Percentiles rank a stretch among this genome's conserved stretches.
Conservation (phyloP, 2,888 invertebrate species). For the Carterocephalus palaemon region DNA sequence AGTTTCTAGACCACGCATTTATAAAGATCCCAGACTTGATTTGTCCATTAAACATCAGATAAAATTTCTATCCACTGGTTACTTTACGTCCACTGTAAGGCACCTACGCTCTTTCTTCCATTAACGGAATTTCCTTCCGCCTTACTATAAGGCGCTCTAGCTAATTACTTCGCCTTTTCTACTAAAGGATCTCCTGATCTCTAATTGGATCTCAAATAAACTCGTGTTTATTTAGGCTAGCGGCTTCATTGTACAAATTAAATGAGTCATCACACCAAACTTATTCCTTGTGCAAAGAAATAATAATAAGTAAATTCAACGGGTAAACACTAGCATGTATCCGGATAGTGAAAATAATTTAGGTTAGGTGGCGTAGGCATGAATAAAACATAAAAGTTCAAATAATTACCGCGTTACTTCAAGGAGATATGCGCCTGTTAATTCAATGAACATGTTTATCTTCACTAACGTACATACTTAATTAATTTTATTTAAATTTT, state of each 20-base stretch:
- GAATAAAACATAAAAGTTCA: too few species aligned
- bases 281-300: not conserved
- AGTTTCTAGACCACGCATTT: too few species aligned
- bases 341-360: too few species aligned
- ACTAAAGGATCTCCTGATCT: slow-evolving; percentile 2
- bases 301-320: too few species aligned
- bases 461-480: too few species aligned
- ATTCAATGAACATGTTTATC: too few species aligned
- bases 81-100: not conserved
- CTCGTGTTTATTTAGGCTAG: not conserved
- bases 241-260: slow-evolving; percentile 6
- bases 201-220: slow-evolving; percentile 4
- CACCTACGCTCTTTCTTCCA: slow-evolving; percentile 2
- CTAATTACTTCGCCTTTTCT: slow-evolving; percentile 8
- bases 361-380: too few species aligned
- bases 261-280: not conserved
- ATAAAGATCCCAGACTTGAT: not conserved
- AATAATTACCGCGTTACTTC: too few species aligned
- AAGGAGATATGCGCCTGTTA: too few species aligned
- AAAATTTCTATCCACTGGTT: not conserved
- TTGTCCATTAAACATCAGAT: not conserved
- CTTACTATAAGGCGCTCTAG: slow-evolving; percentile 3
- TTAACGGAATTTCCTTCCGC: slow-evolving; percentile 3
- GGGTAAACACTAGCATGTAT: too few species aligned
- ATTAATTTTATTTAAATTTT: too few species aligned